Evolutionary conservation across 1,140 invertebrate species (phyloP).

Genomic region (Drosophila persimilis): DNA sequence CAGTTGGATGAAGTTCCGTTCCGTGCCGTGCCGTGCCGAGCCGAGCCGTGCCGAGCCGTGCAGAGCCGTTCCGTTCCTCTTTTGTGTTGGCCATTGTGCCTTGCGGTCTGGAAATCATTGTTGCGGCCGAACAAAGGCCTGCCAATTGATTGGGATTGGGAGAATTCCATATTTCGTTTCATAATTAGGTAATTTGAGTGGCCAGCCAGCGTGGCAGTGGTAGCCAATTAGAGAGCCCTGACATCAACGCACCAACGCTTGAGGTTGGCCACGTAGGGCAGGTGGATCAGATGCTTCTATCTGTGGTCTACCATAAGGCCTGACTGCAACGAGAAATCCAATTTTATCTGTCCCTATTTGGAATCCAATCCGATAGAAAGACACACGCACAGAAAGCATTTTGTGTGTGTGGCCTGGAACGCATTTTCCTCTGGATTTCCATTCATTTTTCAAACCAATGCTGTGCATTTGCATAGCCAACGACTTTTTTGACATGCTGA

Average conservation of each 20-base stretch:
- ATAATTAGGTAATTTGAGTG: conserved; percentile 77
- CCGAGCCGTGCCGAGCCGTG: neutral
- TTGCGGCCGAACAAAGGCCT: conserved; percentile 61
- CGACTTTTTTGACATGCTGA: conserved; percentile 83
- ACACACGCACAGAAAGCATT: conserved; percentile 23
- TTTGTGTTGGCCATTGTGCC: conserved; percentile 18
- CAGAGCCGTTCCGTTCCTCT: neutral
- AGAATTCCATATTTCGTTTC: conserved; percentile 49
- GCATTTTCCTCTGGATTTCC: conserved; percentile 36
- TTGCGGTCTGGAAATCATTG: conserved; percentile 48
- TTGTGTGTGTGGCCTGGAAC: conserved; percentile 18
- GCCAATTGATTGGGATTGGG: conserved; percentile 2
- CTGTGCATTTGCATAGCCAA: conserved; percentile 76
- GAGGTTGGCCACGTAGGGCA: neutral
- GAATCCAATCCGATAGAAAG: conserved; percentile 11
- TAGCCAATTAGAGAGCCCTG: conserved; percentile 60
- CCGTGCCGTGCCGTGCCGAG: neutral
- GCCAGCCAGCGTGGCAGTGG: conserved; percentile 49
- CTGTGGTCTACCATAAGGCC: neutral
- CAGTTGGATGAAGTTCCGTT: conserved; percentile 62
- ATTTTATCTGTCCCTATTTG: conserved; percentile 45
- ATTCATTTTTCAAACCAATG: conserved; percentile 17
- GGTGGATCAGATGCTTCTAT: neutral
- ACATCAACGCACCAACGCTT: neutral
- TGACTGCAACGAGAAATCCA: conserved; percentile 24